Evolutionary conservation across 2,888 invertebrate species (phyloP).

Genomic region (Eristalinus aeneus): DNA sequence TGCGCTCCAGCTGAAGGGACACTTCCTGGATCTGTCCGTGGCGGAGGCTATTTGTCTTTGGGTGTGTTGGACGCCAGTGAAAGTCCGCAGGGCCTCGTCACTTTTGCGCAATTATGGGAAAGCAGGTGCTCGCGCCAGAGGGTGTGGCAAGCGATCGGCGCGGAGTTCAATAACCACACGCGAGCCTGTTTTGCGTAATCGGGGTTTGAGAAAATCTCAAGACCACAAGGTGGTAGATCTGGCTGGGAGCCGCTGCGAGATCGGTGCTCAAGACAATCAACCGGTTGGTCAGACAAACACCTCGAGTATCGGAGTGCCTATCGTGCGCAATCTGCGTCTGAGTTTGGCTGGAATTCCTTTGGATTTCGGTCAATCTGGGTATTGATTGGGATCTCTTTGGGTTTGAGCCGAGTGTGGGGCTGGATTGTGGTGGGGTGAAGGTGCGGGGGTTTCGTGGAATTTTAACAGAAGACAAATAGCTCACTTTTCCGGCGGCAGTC

Average conservation of each 20-base stretch:
- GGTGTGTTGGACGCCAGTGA: not conserved
- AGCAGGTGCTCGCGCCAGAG: not conserved
- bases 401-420: not conserved
- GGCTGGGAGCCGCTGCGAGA: not conserved
- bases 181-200: not conserved
- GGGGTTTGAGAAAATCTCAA: not conserved
- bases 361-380: not conserved
- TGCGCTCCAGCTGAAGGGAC: conserved; percentile 2
- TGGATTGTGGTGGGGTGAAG: not conserved
- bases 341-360: not conserved
- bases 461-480: not conserved
- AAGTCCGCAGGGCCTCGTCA: not conserved
- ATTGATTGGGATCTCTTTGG: not conserved
- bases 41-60: not conserved
- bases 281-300: not conserved
- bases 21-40: conserved; percentile 19
- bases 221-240: not conserved
- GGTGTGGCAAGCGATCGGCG: not conserved
- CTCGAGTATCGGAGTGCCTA: not conserved
- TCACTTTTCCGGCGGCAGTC: not conserved
- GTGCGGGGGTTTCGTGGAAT: not conserved
- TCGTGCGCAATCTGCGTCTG: not conserved
- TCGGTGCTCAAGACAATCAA: not conserved
- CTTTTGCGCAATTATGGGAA: not conserved
- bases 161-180: not conserved